Conservation (phyloP, 2,888 invertebrate genomes). For the Choristoneura rosaceana region DNA sequence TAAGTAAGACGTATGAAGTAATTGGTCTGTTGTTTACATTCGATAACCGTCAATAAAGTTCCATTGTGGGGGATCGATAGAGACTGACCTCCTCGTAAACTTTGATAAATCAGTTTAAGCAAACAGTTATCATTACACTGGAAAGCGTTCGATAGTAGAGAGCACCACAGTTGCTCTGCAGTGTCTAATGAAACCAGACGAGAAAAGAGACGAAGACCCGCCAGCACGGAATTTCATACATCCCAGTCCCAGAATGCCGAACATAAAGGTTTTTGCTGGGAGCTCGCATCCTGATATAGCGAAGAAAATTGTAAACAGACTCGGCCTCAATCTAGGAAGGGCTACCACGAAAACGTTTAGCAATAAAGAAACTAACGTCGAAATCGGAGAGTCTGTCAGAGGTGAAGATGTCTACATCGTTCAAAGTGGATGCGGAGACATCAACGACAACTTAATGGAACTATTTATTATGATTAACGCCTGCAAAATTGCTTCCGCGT, state of each 20-base stretch:
- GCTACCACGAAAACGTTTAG: conserved; percentile 99
- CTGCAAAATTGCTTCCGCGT: conserved; percentile 96
- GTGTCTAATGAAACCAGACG: conserved; percentile 69
- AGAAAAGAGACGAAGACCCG: conserved; percentile 53
- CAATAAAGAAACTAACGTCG: conserved; percentile 98
- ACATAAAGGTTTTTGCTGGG: conserved; percentile 99
- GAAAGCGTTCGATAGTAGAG: conserved; percentile 56
- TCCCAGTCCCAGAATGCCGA: conserved; percentile 92
- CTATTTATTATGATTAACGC: conserved; percentile 97
- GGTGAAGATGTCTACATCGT: conserved; percentile 97
- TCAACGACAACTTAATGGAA: conserved; percentile 97
- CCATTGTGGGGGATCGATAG: conserved; percentile 65
- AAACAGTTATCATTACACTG: conserved; percentile 67
- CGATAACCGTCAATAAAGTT: conserved; percentile 59
- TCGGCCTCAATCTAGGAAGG: conserved; percentile 97
- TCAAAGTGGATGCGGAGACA: conserved; percentile 95
- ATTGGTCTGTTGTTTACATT: conserved; percentile 32
- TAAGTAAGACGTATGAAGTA: conserved; percentile 19
- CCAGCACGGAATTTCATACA: conserved; percentile 55
- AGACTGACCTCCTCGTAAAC: conserved; percentile 74
- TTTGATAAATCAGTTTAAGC: conserved; percentile 68
- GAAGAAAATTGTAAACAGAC: conserved; percentile 96
- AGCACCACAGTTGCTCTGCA: conserved; percentile 53
- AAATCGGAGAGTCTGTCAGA: conserved; percentile 95
- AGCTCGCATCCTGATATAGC: conserved; percentile 98